A percentile compares a stretch with the other conserved stretches of the same genome.
Conservation (phyloP, 2,113 vertebrate genomes). For the Scolopax mira region DNA sequence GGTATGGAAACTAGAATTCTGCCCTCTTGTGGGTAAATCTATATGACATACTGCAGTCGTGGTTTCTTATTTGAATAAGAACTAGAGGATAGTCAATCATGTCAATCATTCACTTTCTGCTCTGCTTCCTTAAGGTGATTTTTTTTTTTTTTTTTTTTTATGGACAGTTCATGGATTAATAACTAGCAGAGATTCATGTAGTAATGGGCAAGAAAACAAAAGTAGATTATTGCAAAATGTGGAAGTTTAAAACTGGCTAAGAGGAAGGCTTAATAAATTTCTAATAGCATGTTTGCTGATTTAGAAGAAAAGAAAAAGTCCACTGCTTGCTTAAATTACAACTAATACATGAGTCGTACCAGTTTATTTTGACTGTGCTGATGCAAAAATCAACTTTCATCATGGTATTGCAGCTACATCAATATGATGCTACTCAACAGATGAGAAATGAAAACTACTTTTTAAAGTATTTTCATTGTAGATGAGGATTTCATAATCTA, state of each 20-base stretch:
- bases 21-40: constrained; percentile 39
- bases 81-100: not conserved
- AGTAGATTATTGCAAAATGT: not conserved
- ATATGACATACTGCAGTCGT: not conserved
- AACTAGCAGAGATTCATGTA: not conserved
- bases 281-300: not conserved
- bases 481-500: not conserved
- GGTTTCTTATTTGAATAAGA: not conserved
- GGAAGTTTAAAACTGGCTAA: not conserved
- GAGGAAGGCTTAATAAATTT: not conserved
- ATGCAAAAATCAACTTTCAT: not conserved
- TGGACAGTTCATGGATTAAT: not conserved
- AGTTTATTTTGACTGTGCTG: not conserved
- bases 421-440: not conserved
- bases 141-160: not conserved
- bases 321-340: not conserved
- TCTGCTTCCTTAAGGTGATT: not conserved
- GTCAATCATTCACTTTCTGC: not conserved
- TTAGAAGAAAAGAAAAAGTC: not conserved
- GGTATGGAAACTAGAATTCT: not conserved
- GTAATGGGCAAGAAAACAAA: not conserved
- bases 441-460: not conserved
- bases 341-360: not conserved
- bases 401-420: not conserved
- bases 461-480: not conserved